These are phyloP conservation scores for Acronicta alni DNA, from an alignment of 2,888 invertebrate genomes.

Conservation along the genomic window DNA sequence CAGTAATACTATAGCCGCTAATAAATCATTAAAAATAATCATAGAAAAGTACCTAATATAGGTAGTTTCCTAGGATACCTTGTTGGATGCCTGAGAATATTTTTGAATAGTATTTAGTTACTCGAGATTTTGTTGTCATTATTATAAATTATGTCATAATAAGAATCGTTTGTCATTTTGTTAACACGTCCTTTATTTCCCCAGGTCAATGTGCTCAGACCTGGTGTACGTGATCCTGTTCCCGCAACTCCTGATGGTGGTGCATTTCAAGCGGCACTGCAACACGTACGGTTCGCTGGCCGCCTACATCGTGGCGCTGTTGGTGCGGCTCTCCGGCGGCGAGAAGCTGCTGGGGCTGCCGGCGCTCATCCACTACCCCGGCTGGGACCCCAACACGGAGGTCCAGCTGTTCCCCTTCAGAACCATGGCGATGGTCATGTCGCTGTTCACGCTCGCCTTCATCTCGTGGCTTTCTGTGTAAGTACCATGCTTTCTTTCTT, in stretches of 20 bases:
- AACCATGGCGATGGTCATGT: slow-evolving; percentile 97
- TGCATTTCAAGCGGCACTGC: slow-evolving; percentile 97
- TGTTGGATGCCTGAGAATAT: no score
- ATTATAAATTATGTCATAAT: no score
- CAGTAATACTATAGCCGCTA: no score
- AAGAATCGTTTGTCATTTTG: no score
- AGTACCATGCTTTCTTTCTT: slow-evolving; percentile 59
- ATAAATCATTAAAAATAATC: no score
- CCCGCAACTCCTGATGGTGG: slow-evolving; percentile 99
- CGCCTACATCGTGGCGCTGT: slow-evolving; percentile 95
- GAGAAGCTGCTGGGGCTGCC: slow-evolving; percentile 95
- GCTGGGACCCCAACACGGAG: slow-evolving; percentile 93
- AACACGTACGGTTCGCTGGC: slow-evolving; percentile 99
- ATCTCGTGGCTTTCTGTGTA: slow-evolving; percentile 95
- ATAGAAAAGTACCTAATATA: no score
- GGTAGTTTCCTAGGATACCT: no score
- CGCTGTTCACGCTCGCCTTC: slow-evolving; percentile 93
- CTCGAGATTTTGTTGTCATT: no score
- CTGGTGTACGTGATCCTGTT: slow-evolving; percentile 99
- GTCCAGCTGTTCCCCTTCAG: slow-evolving; percentile 98
- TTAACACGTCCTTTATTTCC: not conserved
- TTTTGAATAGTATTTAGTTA: no score
- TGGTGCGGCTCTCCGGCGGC: slow-evolving; percentile 95
- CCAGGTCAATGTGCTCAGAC: slow-evolving; percentile 99
- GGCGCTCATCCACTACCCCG: slow-evolving; percentile 96